Conservation (phyloP, 2,797 vertebrate genomes). For the Tenualosa ilisha region DNA sequence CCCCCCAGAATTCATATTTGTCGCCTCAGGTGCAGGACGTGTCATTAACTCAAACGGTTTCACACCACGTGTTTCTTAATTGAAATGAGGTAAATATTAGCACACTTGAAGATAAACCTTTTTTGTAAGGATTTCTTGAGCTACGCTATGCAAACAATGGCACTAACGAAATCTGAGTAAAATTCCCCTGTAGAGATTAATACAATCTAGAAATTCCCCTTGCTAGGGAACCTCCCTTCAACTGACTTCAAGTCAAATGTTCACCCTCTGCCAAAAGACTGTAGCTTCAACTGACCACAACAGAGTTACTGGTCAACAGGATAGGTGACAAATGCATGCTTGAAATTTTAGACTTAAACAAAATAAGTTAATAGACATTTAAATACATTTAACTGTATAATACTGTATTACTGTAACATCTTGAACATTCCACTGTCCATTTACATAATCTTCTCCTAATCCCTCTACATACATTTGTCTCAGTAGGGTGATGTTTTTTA, state of each 20-base stretch:
- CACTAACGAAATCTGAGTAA: not conserved
- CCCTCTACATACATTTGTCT: no score
- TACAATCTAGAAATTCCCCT: not conserved
- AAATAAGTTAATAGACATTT: no score
- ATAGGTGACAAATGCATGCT: no score
- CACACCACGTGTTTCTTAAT: not conserved
- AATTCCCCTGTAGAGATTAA: not conserved
- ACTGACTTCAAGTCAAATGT: not conserved
- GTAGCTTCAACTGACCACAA: not conserved
- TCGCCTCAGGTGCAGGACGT: conserved; percentile 12
- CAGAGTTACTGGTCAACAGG: no score
- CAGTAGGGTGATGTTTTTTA: not conserved
- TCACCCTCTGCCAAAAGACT: not conserved
- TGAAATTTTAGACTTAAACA: no score
- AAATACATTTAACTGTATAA: no score
- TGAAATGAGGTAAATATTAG: conserved; percentile 44
- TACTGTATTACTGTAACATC: not conserved
- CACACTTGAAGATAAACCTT: conserved; percentile 34
- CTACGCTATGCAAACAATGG: conserved; percentile 12
- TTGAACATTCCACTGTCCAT: not conserved
- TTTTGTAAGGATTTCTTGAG: not conserved
- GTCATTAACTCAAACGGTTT: conserved; percentile 3
- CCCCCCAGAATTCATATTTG: not conserved
- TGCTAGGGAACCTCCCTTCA: not conserved
- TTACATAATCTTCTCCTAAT: no score